Percentiles rank a stretch among this genome's conserved stretches.
Conservation (phyloP, 2,797 vertebrate species). For the Pithecia hirsuta region DNA sequence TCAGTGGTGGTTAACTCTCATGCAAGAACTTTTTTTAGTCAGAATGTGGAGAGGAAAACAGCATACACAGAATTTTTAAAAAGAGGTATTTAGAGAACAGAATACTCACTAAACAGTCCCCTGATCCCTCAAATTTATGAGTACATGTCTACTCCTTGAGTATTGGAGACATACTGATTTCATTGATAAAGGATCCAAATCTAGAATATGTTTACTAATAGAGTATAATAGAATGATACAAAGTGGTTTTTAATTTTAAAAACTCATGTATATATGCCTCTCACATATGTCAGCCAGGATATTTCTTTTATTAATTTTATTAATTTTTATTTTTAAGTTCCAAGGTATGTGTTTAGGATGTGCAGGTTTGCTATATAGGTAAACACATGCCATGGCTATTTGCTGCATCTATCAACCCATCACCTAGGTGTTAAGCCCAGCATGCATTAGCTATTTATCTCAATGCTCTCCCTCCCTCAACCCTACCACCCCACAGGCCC, state of each 20-base stretch:
- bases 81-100: background rate
- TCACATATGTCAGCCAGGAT: background rate
- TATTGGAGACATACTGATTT: background rate
- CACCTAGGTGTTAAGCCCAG: background rate
- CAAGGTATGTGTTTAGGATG: background rate
- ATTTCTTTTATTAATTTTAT: background rate
- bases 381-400: background rate
- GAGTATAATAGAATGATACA: background rate
- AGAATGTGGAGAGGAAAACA: background rate
- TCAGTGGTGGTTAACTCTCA: background rate
- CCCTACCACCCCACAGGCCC: background rate
- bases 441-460: background rate
- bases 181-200: background rate
- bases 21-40: background rate
- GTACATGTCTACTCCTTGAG: background rate
- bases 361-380: background rate
- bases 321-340: background rate
- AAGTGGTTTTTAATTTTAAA: background rate
- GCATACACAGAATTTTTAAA: background rate
- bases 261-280: background rate
- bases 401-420: background rate
- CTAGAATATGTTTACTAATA: background rate
- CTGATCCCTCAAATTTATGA: background rate
- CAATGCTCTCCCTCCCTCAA: background rate
- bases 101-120: background rate